Evolutionary conservation across 2,113 vertebrate genomes (phyloP).

Genomic region (Phainopepla nitens): DNA sequence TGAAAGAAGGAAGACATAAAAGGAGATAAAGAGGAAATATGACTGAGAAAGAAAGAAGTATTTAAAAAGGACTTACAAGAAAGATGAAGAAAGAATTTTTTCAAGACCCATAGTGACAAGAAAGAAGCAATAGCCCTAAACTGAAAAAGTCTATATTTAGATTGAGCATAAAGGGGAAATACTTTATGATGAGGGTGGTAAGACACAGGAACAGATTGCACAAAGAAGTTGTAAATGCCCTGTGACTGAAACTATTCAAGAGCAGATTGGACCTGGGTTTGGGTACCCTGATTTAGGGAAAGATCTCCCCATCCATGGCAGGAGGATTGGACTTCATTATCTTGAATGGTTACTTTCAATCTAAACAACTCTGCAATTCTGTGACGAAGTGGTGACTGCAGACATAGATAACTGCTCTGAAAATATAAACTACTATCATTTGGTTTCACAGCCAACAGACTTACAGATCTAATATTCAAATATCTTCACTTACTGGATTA

Average conservation of each 20-base stretch:
- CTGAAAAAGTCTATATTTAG: neutral
- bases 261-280: neutral
- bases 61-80: neutral
- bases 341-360: neutral
- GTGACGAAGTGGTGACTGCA: neutral
- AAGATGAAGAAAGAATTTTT: neutral
- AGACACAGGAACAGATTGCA: neutral
- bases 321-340: neutral
- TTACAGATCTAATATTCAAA: neutral
- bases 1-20: neutral
- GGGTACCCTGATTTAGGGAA: neutral
- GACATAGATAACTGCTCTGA: neutral
- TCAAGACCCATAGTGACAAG: neutral
- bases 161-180: neutral
- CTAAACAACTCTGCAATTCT: neutral
- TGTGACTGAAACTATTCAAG: neutral
- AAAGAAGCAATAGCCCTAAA: neutral
- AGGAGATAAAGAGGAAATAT: neutral
- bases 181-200: accelerated
- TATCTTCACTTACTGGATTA: neutral
- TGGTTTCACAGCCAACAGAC: neutral
- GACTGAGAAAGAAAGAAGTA: neutral
- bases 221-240: neutral
- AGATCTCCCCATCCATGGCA: neutral
- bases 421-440: neutral